Evolutionary conservation across 2,797 vertebrate species (phyloP).

Genomic region (Bryconaethiops microstoma): DNA sequence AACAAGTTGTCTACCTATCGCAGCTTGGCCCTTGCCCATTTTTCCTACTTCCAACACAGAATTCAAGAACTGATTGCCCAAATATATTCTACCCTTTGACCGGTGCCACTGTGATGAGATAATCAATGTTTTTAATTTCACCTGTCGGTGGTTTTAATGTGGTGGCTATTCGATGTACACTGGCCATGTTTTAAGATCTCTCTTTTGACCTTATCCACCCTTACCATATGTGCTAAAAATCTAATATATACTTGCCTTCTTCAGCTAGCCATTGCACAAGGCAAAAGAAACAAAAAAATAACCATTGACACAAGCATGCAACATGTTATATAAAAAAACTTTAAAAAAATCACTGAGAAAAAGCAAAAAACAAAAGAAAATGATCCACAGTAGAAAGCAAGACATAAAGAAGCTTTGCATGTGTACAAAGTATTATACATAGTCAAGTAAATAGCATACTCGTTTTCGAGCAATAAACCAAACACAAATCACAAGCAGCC

Average conservation of each 20-base stretch:
- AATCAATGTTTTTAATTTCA: too few species aligned
- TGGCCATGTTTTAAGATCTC: slow-evolving; percentile 55
- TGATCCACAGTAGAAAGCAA: background rate
- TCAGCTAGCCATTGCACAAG: slow-evolving; percentile 72
- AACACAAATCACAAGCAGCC: slow-evolving; percentile 55
- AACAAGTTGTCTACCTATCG: too few species aligned
- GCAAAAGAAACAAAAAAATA: slow-evolving; percentile 66
- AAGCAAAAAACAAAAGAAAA: slow-evolving; percentile 18
- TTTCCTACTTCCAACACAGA: too few species aligned
- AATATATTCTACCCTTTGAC: too few species aligned
- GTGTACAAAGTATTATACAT: slow-evolving; percentile 14
- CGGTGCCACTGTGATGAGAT: too few species aligned
- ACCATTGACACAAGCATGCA: slow-evolving; percentile 57
- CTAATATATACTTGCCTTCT: slow-evolving; percentile 78
- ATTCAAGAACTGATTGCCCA: too few species aligned
- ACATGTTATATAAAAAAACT: slow-evolving; percentile 27
- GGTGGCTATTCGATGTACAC: background rate
- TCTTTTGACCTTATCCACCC: slow-evolving; percentile 10
- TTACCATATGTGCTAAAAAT: slow-evolving; percentile 23
- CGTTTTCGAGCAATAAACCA: background rate
- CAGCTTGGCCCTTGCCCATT: too few species aligned
- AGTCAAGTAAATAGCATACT: background rate
- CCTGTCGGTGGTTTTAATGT: too few species aligned
- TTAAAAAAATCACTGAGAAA: too few species aligned
- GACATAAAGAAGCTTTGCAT: slow-evolving; percentile 3